These are phyloP conservation scores for Cherax destructor DNA, from an alignment of 1,140 invertebrate species.

Conservation along the genomic window DNA sequence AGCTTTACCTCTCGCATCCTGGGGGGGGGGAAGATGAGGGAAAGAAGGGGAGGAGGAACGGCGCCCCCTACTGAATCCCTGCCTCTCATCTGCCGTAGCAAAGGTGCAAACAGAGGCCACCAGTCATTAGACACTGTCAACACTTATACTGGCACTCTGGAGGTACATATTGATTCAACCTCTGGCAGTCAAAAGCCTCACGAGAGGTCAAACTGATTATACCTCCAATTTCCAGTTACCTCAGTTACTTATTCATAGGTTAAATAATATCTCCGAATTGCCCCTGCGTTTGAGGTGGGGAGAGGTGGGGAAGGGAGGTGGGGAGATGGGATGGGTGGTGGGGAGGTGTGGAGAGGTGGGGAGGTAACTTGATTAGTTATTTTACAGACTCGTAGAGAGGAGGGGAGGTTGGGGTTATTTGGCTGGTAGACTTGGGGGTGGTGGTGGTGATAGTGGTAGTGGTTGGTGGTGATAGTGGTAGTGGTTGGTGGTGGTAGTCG, in stretches of 20 bases:
- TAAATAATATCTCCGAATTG: not conserved
- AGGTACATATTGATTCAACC: constrained; percentile 8
- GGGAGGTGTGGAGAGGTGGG: no score
- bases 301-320: no score
- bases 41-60: not conserved
- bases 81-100: not conserved
- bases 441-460: no score
- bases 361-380: no score
- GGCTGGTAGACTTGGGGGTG: no score
- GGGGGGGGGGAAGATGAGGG: not conserved
- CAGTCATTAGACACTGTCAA: constrained; percentile 24
- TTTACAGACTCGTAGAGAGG: no score
- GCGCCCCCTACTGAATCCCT: not conserved
- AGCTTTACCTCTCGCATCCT: no score
- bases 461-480: no score
- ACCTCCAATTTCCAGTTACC: not conserved
- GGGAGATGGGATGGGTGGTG: no score
- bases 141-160: constrained; percentile 1
- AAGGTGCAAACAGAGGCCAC: constrained; percentile 10
- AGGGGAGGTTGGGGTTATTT: no score
- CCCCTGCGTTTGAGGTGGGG: not conserved
- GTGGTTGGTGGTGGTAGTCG: no score
- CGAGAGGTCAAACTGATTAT: constrained; percentile 27
- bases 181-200: constrained; percentile 13
- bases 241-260: not conserved